These are phyloP conservation scores for Bombycilla garrulus DNA, from an alignment of 2,113 vertebrate species.

Conservation along the genomic window DNA sequence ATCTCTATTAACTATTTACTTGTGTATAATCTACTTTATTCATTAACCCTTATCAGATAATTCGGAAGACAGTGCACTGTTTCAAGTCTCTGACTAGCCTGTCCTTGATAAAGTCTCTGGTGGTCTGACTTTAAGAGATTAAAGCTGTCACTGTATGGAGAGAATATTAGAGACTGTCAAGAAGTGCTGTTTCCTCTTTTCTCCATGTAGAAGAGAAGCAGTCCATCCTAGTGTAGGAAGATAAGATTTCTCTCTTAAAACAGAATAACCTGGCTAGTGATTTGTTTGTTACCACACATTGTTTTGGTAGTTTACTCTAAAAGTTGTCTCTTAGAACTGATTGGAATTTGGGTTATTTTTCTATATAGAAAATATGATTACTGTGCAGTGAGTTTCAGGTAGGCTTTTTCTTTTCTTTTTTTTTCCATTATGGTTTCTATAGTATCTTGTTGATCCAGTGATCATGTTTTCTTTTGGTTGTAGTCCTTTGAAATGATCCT, in stretches of 20 bases:
- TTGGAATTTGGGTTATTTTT: background rate
- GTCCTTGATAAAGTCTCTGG: background rate
- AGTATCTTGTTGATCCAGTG: background rate
- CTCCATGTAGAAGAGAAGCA: background rate
- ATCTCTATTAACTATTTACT: background rate
- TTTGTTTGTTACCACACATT: background rate
- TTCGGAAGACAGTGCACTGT: background rate
- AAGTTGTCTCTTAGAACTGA: background rate
- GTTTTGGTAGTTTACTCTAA: background rate
- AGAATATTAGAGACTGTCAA: background rate
- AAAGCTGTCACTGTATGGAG: background rate
- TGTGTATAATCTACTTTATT: background rate
- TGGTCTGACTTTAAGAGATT: background rate
- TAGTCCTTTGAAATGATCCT: background rate
- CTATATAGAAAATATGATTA: background rate
- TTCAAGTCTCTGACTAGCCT: background rate
- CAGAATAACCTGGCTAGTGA: background rate
- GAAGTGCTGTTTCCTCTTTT: background rate
- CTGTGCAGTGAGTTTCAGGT: background rate
- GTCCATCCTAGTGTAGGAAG: background rate
- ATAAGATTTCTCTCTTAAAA: background rate
- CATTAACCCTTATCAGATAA: background rate
- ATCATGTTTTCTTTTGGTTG: background rate
- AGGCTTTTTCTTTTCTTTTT: background rate
- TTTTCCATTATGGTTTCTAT: too few relatives aligned